These are phyloP conservation scores for Semnornis frantzii DNA, from an alignment of 2,113 vertebrate species.

Conservation along the genomic window DNA sequence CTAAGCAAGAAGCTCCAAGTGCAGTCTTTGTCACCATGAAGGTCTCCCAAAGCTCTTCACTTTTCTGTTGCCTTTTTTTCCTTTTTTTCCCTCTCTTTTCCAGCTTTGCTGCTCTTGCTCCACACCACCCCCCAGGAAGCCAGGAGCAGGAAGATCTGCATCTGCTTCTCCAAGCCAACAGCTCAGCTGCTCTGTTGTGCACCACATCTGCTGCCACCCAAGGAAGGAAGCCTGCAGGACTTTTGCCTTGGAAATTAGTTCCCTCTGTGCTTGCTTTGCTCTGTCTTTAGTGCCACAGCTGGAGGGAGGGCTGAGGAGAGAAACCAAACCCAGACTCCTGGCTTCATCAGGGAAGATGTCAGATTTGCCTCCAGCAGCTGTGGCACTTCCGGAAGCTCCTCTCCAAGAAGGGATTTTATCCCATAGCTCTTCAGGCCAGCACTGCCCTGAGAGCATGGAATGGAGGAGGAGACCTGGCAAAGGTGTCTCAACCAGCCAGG, in stretches of 20 bases:
- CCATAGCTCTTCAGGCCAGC: not conserved
- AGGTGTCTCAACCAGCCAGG: not conserved
- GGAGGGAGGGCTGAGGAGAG: too few relatives aligned
- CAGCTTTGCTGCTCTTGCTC: not conserved
- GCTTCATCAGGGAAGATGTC: not conserved
- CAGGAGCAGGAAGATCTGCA: conserved; percentile 8
- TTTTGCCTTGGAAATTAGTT: conserved; percentile 61
- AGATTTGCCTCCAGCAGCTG: not conserved
- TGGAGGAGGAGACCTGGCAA: not conserved
- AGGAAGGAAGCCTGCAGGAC: conserved; percentile 59
- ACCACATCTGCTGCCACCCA: conserved; percentile 55
- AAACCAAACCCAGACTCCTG: not conserved
- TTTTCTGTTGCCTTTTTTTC: not conserved
- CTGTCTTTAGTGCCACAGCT: conserved; percentile 68
- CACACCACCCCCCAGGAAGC: not conserved
- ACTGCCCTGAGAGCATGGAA: not conserved
- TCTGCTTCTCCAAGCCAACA: conserved; percentile 10
- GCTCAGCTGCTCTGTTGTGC: conserved; percentile 1
- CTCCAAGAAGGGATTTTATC: not conserved
- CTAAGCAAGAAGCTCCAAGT: too few relatives aligned
- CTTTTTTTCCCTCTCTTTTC: not conserved
- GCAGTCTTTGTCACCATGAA: too few relatives aligned
- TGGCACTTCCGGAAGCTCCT: not conserved
- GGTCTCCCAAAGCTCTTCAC: not conserved
- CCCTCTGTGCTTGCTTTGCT: conserved; percentile 64